Evolutionary conservation across 2,113 vertebrate genomes (phyloP), one percentile per base, ranked within the genome.

Genomic region (Hipposideros armiger): DNA sequence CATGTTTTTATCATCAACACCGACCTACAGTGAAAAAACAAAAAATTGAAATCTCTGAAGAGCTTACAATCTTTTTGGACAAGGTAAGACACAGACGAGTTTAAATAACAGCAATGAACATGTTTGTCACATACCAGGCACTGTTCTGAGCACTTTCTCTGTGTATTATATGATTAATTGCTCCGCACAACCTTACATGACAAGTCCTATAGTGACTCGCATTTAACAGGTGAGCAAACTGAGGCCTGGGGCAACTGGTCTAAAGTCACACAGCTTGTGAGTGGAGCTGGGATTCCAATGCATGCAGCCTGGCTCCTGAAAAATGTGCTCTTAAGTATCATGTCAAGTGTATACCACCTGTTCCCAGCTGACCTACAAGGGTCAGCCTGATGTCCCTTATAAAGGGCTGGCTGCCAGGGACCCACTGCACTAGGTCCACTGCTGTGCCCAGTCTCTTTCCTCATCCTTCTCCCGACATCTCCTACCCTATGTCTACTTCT

Each of bases 111-210:
- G 3, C 17, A 7, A 30, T 4, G 14, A 62, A 15, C 24, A 1
- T 9, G 0, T 20, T 45, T 17, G 20, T 42, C 4, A 0, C 1
- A 5, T 3, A 66, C 40, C 26, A 36, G 78, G 40, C 0, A 1
- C 56, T 8, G 30, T n/a, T n/a, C n/a, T 10, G 52, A 81, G n/a
- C 28, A 20, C 62, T 42, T 5, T 78, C 36, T 13, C 17, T 13
- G 54, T 8, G 28, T 26, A 0, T n/a, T n/a, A 24, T 20, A 30
- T 47, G 26, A 20, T 26, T 22, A 11, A 22, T 64, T 74, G 50
- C 56, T 87, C 81, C 36, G n/a, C 40, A 16, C 26, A 32, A 47
- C 30, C 50, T 6, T 36, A 66, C n/a, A 1, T 3, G 7, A 9
- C 32, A 5, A 4, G 9, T 28, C 4, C 54, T 70, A 4, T 7